Base-by-base conservation (phyloP, 2,888 invertebrate species). In the Netelia melanura region DNA sequence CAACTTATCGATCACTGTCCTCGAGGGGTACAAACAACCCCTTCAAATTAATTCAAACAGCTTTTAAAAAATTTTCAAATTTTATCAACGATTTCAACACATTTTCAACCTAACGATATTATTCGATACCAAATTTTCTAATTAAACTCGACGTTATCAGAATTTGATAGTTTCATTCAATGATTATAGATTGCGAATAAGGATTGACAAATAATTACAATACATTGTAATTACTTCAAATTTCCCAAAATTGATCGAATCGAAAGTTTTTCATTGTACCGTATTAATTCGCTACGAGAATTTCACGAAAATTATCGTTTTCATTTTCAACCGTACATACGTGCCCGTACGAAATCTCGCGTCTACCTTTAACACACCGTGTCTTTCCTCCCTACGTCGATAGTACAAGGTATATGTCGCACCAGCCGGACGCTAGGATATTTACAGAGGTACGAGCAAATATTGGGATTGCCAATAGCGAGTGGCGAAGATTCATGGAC, bases 371-470 rank as follows among this genome's bases (percentile, higher is more conserved):
- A 21, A 21, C 21, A 17, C 43, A 21, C 52, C 10, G 17, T 56
- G n/a, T 21, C 17, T 43, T 72, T 71, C 2, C 2, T 65, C 67
- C 56, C 21, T 54, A 21, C 72, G 78, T 75, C 75, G 81, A 71
- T 71, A 56, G 64, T 65, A 75, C 11, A 65, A 78, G 70, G 77
- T 68, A 56, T 80, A 76, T 80, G 71, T 58, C 74, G 52, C 65
- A 23, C 64, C 70, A 30, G 56, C 54, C 75, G 81, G 81, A 79
- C 65, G 75, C 75, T 52, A 85, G 85, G 75, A 79, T 85, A 85
- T 85, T 85, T 81, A 82, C 82, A 79, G 74, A 79, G 82, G 75
- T 79, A 38, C 61, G 75, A 82, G 71, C 78, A 85, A 85, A 85
- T 85, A 85, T 85, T 85, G 65, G 71, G 65, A 76, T 81, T 81